phyloP scores from a whole-genome alignment of 2,797 vertebrate genomes.

The Coccyzus lansbergi region DNA sequence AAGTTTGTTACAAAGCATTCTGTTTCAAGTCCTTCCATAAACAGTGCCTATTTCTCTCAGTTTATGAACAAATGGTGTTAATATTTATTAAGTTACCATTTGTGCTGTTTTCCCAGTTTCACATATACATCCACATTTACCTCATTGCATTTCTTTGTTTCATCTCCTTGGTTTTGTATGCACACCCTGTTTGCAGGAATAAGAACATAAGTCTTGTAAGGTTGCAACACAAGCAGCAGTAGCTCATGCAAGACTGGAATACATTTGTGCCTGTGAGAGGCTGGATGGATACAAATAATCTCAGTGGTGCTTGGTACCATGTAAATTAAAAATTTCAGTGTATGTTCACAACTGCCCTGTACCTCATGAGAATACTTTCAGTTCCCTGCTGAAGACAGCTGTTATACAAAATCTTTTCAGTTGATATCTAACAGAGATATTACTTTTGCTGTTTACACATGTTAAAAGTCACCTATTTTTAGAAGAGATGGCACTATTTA shows the following conservation, averaged over 20 bases:
- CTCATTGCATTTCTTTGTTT: background rate
- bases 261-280: background rate
- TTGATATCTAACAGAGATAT: background rate
- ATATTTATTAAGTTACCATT: background rate
- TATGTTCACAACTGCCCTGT: background rate
- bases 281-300: background rate
- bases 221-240: background rate
- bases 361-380: background rate
- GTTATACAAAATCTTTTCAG: background rate
- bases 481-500: background rate
- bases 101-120: background rate
- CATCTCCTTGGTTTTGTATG: background rate
- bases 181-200: background rate
- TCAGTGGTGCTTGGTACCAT: background rate
- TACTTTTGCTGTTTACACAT: background rate
- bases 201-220: background rate
- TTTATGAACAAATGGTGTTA: background rate
- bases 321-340: background rate
- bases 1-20: background rate
- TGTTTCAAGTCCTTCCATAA: background rate
- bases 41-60: background rate
- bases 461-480: background rate
- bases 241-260: background rate
- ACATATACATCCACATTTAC: background rate
- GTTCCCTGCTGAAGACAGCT: background rate